Evolutionary conservation across 2,888 invertebrate species (phyloP).

Genomic region (Caenorhabditis sulstoni): DNA sequence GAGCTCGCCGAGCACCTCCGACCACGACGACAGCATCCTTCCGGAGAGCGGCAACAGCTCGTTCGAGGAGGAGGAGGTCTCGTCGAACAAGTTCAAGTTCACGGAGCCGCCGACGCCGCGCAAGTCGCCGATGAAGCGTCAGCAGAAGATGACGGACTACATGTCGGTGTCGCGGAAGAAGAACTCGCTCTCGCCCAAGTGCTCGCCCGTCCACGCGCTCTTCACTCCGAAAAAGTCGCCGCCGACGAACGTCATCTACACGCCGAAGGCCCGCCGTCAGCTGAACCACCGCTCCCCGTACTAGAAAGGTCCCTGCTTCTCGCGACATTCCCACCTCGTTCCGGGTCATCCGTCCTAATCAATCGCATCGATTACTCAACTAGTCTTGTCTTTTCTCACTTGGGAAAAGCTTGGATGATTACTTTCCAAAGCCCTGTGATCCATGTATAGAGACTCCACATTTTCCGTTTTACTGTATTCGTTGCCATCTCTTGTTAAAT

Average conservation of each 20-base stretch:
- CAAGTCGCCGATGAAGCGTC: conserved; percentile 52
- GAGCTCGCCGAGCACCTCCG: conserved; percentile 40
- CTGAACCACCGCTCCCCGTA: conserved; percentile 29
- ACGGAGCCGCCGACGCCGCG: conserved; percentile 39
- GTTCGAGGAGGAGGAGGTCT: conserved; percentile 40
- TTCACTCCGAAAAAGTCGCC: conserved; percentile 1
- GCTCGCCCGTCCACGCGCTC: neutral
- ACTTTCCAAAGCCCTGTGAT: conserved; percentile 53
- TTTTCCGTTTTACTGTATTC: conserved; percentile 11
- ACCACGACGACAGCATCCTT: conserved; percentile 26
- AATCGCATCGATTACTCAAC: conserved; percentile 10
- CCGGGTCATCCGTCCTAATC: conserved; percentile 38
- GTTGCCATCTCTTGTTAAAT: conserved; percentile 23
- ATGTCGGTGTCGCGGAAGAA: conserved; percentile 33
- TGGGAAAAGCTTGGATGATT: neutral
- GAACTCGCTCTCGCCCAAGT: conserved; percentile 18
- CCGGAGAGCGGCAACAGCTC: conserved; percentile 29
- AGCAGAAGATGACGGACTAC: conserved; percentile 47
- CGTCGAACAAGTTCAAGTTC: conserved; percentile 25
- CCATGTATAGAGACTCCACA: conserved; percentile 12
- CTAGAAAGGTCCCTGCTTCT: conserved; percentile 16
- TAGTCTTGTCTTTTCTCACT: conserved; percentile 28
- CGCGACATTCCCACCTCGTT: conserved; percentile 4
- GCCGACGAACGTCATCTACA: conserved; percentile 19
- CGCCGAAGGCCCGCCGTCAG: conserved; percentile 34